Evolutionary conservation across 2,113 vertebrate genomes (phyloP).

Genomic region (Platichthys flesus): DNA sequence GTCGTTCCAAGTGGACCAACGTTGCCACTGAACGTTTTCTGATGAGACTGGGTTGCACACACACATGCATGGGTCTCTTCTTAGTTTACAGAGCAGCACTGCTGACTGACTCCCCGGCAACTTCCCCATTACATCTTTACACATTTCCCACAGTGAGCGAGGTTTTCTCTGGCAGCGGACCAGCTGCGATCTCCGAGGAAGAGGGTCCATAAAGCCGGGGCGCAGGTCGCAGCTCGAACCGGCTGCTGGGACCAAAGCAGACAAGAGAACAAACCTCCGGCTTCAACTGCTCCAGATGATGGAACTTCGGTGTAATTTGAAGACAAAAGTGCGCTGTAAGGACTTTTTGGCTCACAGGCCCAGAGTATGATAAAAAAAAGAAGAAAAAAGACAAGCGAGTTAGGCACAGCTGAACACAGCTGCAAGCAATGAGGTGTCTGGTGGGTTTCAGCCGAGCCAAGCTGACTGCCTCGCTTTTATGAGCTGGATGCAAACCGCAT

Average conservation of each 20-base stretch:
- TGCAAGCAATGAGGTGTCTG: constrained; percentile 66
- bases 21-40: no score
- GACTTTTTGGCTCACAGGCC: constrained; percentile 41
- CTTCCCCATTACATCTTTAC: constrained; percentile 63
- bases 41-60: no score
- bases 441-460: constrained; percentile 43
- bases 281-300: constrained; percentile 31
- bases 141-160: constrained; percentile 57
- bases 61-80: constrained; percentile 3
- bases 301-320: constrained; percentile 50
- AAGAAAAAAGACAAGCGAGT: constrained; percentile 11
- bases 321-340: constrained; percentile 49
- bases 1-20: no score
- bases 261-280: constrained; percentile 7
- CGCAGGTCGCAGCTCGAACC: constrained; percentile 36
- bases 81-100: constrained; percentile 41
- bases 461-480: constrained; percentile 51
- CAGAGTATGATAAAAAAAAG: constrained; percentile 1
- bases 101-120: constrained; percentile 55
- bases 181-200: constrained; percentile 45
- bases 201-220: constrained; percentile 32
- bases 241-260: constrained; percentile 17
- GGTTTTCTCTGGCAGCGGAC: constrained; percentile 58
- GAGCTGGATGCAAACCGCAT: constrained; percentile 40
- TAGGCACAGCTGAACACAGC: constrained; percentile 70